Evolutionary conservation across 2,888 invertebrate species (phyloP).

Genomic region (Trichopria drosophilae): DNA sequence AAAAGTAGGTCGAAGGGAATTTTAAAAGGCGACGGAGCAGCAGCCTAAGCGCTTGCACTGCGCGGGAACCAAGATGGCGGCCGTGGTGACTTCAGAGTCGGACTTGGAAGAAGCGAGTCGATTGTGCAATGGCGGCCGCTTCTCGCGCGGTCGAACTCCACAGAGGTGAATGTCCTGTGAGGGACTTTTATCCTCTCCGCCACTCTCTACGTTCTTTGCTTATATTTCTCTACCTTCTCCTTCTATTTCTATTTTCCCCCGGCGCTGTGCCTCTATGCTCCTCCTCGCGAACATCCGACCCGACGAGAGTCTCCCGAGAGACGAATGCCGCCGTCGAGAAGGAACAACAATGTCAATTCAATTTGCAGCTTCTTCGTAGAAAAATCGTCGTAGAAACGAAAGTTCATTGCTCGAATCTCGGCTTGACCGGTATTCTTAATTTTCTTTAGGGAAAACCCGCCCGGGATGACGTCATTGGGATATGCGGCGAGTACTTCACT

Average conservation of each 20-base stretch:
- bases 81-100: conserved; percentile 36
- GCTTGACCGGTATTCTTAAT: no score
- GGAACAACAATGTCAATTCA: conserved; percentile 32
- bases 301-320: conserved; percentile 14
- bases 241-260: conserved; percentile 4
- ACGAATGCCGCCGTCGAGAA: conserved; percentile 16
- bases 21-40: no score
- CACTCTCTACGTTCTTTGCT: conserved; percentile 22
- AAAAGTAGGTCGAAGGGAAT: no score
- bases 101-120: conserved; percentile 41
- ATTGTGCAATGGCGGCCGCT: conserved; percentile 55
- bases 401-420: no score
- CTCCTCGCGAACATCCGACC: conserved; percentile 22
- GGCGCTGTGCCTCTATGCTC: conserved; percentile 22
- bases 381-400: no score
- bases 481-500: no score
- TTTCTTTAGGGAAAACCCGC: no score
- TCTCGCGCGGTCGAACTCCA: conserved; percentile 16
- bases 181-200: conserved; percentile 39
- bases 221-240: conserved; percentile 8
- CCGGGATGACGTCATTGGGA: no score
- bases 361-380: no score
- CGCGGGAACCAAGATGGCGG: conserved; percentile 53
- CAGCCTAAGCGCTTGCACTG: no score
- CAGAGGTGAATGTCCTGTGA: conserved; percentile 51